Evolutionary conservation across 1,140 invertebrate genomes (phyloP), one percentile per base, ranked within the genome.

Genomic region (Pissodes strobi): DNA sequence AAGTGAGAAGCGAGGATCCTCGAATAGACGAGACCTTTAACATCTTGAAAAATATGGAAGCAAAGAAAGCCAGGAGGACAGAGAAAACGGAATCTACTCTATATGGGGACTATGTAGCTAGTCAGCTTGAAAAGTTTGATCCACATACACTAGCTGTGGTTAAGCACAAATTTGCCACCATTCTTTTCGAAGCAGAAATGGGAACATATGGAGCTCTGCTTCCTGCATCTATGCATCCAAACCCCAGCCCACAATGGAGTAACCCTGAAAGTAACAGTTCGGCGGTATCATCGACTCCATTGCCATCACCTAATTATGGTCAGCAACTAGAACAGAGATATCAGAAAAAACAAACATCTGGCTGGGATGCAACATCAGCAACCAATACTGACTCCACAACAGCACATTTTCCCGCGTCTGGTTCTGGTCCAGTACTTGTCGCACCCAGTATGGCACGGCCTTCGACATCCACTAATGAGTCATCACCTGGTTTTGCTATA

Each of bases 31-130:
- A 41, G 15, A 13, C 39, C 39, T 41, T 41, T 13, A 41, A 41
- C 39, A 41, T 41, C 6, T 41, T 41, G 39, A 41, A 41, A n/a
- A n/a, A n/a, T n/a, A n/a, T n/a, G n/a, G n/a, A n/a, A n/a, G 39
- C 39, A 6, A 41, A 41, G 13, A 41, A 41, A 41, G 39, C 39
- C 39, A 41, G 13, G 13, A 41, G 13, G 39, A 41, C 10, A 41
- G 39, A 41, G 39, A 41, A 41, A 41, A 41, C 39, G 10, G 15
- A 41, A 41, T 41, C 39, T 41, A 41, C 4, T 41, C 39, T 41
- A 41, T 41, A 41, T 41, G 39, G 39, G 39, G 39, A 41, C 4
- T 41, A 41, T 41, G 39, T 41, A 12, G 39, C 39, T n/a, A 41
- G 39, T 17, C 39, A n/a, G n/a, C n/a, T n/a, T n/a, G n/a, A n/a